Evolutionary conservation across 2,888 invertebrate genomes (phyloP), one percentile per base, ranked within the genome.

Genomic region (Gymnocheta viridis): DNA sequence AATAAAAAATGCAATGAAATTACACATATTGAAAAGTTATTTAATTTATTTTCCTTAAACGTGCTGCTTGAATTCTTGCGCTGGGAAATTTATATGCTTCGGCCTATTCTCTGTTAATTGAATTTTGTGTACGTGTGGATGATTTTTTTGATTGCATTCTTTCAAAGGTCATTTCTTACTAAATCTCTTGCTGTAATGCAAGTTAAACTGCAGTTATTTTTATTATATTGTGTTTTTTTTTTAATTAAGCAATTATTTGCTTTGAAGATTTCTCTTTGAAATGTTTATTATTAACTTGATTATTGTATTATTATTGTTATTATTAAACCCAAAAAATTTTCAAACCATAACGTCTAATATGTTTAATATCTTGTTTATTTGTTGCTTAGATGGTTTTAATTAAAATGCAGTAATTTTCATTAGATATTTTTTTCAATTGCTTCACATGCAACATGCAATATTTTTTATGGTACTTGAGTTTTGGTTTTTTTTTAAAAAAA

Each of bases 401-500:
- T 47, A 60, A 62, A 60, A 49, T 62, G 60, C 32, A 73, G 0
- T 29, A 54, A 9, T 51, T 49, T 35, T 38, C 4, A 35, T 2
- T 54, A 69, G 19, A 4, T n/a, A 29, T 14, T 44, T 60, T 38
- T 35, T 35, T 47, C 9, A 27, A 24, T 54, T 56, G 22, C 54
- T 67, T 54, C 56, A 77, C 76, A 80, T 81, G 81, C 76, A 80
- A 84, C 83, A 77, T 81, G 83, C 80, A 84, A 84, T 81, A 67
- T 62, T 47, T 64, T 70, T 76, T 80, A 80, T 84, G 81, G 72
- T 72, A 62, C 67, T 73, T 79, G 74, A 70, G 73, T 82, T 82
- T 83, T 67, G 51, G 64, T 29, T 32, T 64, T 64, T 72, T 32
- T n/a, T n/a, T 10, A 7, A 0, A 17, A 60, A 54, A 58, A 69